A percentile compares a stretch with the other conserved stretches of the same genome.
These are phyloP conservation scores for Fukomys damarensis DNA, from an alignment of 2,113 vertebrate genomes.

Conservation along the genomic window DNA sequence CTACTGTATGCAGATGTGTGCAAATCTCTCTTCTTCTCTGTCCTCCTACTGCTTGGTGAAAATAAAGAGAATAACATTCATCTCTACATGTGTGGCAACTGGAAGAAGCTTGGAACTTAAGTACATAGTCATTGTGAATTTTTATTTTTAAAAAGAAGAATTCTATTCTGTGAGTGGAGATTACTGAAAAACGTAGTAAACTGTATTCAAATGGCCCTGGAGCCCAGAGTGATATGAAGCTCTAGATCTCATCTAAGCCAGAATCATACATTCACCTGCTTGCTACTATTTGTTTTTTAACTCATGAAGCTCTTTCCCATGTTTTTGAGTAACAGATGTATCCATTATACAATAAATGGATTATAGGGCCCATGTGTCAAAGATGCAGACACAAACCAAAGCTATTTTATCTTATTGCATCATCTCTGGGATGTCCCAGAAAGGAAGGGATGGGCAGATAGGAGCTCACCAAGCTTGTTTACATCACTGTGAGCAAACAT, in stretches of 20 bases:
- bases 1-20: background rate
- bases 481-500: background rate
- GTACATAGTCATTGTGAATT: background rate
- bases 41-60: background rate
- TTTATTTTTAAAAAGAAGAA: background rate
- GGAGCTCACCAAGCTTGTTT: background rate
- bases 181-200: background rate
- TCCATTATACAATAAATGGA: background rate
- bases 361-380: background rate
- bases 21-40: background rate
- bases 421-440: background rate
- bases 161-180: background rate
- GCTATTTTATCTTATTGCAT: background rate
- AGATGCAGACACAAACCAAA: background rate
- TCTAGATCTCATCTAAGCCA: background rate
- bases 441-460: background rate
- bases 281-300: background rate
- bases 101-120: background rate
- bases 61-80: background rate
- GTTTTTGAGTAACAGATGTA: background rate
- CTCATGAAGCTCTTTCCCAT: background rate
- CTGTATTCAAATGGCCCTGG: background rate
- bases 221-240: background rate
- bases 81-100: background rate
- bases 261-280: background rate